Base-by-base conservation (phyloP, 2,888 invertebrate genomes). In the Scrobipalpa atriplicella region DNA sequence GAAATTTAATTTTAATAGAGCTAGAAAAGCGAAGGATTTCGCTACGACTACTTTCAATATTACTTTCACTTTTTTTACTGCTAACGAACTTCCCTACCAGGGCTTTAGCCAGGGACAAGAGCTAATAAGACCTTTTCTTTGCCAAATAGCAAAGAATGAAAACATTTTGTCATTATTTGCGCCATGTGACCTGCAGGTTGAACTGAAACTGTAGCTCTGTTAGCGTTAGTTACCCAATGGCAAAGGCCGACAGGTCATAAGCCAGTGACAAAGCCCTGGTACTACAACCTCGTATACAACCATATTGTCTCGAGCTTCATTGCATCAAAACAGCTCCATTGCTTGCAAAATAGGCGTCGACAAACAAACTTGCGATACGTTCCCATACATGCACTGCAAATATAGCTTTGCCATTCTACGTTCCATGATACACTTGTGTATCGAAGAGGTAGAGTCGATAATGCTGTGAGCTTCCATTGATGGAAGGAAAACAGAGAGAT, bases 321-420 rank as follows among this genome's bases (percentile, higher is more conserved):
- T 58, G 36, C 63, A 38, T 67, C 21, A 13, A 54, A 19, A 43
- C 47, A 56, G 38, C 58, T 70, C 74, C 72, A 74, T 73, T 70
- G 71, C 71, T 71, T 72, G 73, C 73, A 70, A 74, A 76, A 73
- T 73, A 72, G 71, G 69, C 70, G 69, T 68, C 71, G 73, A 68
- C 73, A 68, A 71, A 68, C 71, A 61, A 64, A 61, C 66, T 66
- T 66, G 65, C 65, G 64, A 21, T 58, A 67, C 62, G 66, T 64
- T 67, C 51, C 62, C 56, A 67, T 66, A 61, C 56, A 43, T 18
- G 19, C 43, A 67, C 43, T 10, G 36, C 36, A 29, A 38, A 60
- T 38, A 29, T 54, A 21, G 21, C 54, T 54, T 54, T 47, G 11
- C 54, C 3, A 7, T 16, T 54, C 21, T 9, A 19, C 11, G 18